Evolutionary conservation across 2,888 invertebrate genomes (phyloP).

Genomic region (Scaptomyza reducta): DNA sequence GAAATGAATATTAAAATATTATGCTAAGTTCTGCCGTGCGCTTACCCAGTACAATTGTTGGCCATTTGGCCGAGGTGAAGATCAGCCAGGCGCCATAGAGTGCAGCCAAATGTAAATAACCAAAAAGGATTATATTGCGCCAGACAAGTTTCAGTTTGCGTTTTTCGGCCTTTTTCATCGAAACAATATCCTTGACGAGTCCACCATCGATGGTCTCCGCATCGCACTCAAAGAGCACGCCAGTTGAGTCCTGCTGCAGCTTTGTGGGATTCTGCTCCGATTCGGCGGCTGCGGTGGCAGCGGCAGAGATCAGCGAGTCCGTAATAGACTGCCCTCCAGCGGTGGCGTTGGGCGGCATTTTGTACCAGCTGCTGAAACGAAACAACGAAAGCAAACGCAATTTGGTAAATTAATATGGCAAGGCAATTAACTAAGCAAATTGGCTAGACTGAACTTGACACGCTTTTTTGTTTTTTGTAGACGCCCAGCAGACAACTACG

Average conservation of each 20-base stretch:
- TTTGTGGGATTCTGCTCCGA: slow-evolving; percentile 71
- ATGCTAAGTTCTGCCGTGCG: background rate
- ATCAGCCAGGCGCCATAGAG: slow-evolving; percentile 90
- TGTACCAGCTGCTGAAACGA: slow-evolving; percentile 49
- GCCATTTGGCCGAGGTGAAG: slow-evolving; percentile 90
- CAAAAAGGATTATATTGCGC: slow-evolving; percentile 92
- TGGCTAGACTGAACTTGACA: slow-evolving; percentile 65
- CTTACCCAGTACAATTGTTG: slow-evolving; percentile 90
- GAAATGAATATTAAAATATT: background rate
- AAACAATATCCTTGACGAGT: slow-evolving; percentile 86
- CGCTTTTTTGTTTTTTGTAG: slow-evolving; percentile 32
- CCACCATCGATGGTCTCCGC: slow-evolving; percentile 88
- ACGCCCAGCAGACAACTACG: background rate
- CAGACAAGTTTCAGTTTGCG: slow-evolving; percentile 89
- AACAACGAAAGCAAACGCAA: slow-evolving; percentile 17
- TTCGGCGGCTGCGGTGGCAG: slow-evolving; percentile 65
- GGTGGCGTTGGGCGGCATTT: slow-evolving; percentile 86
- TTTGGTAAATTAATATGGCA: slow-evolving; percentile 21
- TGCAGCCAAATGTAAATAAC: slow-evolving; percentile 90
- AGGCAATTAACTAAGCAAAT: slow-evolving; percentile 43
- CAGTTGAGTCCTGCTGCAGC: slow-evolving; percentile 83
- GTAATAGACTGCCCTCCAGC: slow-evolving; percentile 84
- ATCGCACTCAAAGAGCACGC: slow-evolving; percentile 88
- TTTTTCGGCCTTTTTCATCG: slow-evolving; percentile 86
- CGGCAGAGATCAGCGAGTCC: slow-evolving; percentile 72